A percentile compares a stretch with the other conserved stretches of the same genome.
These are phyloP conservation scores for Melipona quadrifasciata DNA, from an alignment of 1,140 invertebrate genomes.

Conservation along the genomic window DNA sequence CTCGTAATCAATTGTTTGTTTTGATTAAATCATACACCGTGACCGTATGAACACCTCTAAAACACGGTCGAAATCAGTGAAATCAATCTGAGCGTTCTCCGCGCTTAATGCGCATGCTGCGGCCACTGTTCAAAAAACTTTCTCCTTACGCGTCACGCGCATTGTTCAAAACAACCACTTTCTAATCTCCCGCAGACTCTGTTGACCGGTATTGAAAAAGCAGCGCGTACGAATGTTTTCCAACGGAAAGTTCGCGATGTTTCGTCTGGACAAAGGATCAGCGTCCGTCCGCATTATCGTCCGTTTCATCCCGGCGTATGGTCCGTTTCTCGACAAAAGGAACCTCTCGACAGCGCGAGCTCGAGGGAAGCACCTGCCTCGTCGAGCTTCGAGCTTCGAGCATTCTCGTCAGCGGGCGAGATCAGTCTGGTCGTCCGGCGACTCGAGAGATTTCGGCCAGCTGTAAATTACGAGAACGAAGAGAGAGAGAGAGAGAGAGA, in stretches of 20 bases:
- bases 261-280: not conserved
- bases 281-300: not conserved
- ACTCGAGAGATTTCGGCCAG: constrained; percentile 31
- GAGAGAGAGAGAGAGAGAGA: constrained; percentile 34
- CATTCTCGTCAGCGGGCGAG: not conserved
- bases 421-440: constrained; percentile 4
- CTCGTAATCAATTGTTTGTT: no score
- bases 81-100: no score
- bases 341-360: not conserved
- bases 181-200: no score
- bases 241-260: no score
- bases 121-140: no score
- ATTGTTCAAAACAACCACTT: no score
- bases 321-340: no score
- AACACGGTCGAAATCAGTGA: no score
- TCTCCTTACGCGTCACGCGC: no score
- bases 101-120: no score
- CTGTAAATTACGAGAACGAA: constrained; percentile 51
- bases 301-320: not conserved
- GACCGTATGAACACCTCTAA: no score
- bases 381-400: not conserved
- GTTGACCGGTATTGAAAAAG: not conserved
- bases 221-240: not conserved
- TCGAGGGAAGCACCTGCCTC: constrained; percentile 2
- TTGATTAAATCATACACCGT: no score